A percentile compares a stretch with the other conserved stretches of the same genome.
Evolutionary conservation across 2,888 invertebrate species (phyloP).

Genomic region (Calliopum simillimum): DNA sequence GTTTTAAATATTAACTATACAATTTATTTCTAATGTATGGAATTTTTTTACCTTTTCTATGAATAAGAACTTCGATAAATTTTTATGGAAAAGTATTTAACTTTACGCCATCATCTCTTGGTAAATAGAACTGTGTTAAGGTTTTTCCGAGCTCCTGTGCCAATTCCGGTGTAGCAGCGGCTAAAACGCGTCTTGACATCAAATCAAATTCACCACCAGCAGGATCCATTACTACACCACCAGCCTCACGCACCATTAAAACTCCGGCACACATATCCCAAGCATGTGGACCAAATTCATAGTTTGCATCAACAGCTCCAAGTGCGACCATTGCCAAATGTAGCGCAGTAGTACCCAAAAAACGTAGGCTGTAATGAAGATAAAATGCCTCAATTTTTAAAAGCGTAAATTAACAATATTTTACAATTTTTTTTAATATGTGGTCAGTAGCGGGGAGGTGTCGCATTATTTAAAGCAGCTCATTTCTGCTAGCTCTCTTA

Average conservation of each 20-base stretch:
- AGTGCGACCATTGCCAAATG: slow-evolving; percentile 94
- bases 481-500: no score
- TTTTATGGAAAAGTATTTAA: no score
- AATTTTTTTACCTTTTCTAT: no score
- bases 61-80: no score
- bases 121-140: slow-evolving; percentile 77
- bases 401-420: not conserved
- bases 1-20: no score
- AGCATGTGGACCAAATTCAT: slow-evolving; percentile 93
- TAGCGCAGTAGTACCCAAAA: slow-evolving; percentile 92
- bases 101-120: slow-evolving; percentile 71
- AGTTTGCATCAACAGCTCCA: slow-evolving; percentile 89
- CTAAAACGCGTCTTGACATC: slow-evolving; percentile 83
- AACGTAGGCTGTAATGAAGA: slow-evolving; percentile 74
- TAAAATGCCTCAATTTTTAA: not conserved
- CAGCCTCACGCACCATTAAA: slow-evolving; percentile 93
- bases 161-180: slow-evolving; percentile 79
- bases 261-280: slow-evolving; percentile 94
- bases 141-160: slow-evolving; percentile 75
- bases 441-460: no score
- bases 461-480: no score
- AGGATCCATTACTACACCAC: slow-evolving; percentile 91
- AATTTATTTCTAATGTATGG: no score
- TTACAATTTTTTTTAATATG: no score
- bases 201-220: slow-evolving; percentile 84